Conservation (phyloP, 1,140 invertebrate genomes). For the Scaptomyza pallida region DNA sequence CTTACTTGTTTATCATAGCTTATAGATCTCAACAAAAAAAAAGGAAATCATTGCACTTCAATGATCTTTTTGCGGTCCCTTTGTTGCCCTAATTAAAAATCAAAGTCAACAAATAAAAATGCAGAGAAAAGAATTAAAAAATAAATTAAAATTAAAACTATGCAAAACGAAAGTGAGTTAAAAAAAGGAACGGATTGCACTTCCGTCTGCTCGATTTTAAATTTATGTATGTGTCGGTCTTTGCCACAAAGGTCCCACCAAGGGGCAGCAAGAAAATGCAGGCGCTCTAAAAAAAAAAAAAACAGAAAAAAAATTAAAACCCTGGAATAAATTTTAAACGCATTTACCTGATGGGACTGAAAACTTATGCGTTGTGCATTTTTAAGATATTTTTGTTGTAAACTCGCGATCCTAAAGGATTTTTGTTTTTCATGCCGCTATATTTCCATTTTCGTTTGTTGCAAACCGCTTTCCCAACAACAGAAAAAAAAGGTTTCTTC, state of each 20-base stretch:
- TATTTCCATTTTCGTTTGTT: conserved; percentile 55
- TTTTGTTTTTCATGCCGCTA: neutral
- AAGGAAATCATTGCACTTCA: conserved; percentile 48
- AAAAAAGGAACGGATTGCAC: conserved; percentile 63
- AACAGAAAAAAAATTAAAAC: no score
- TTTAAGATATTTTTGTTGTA: conserved; percentile 23
- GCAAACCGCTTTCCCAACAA: conserved; percentile 16
- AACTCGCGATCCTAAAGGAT: conserved; percentile 23
- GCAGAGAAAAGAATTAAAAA: neutral
- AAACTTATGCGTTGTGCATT: conserved; percentile 50
- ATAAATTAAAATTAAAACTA: conserved; percentile 21
- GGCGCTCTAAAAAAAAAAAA: conserved; percentile 6
- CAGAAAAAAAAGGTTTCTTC: neutral
- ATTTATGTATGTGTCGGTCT: conserved; percentile 54
- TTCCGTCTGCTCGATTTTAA: conserved; percentile 47
- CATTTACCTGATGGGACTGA: conserved; percentile 5
- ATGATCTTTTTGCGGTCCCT: conserved; percentile 57
- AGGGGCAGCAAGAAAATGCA: conserved; percentile 17
- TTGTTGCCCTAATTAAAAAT: conserved; percentile 77
- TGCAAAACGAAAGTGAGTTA: conserved; percentile 21
- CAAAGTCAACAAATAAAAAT: conserved; percentile 27
- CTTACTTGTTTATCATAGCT: conserved; percentile 38
- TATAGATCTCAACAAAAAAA: conserved; percentile 36
- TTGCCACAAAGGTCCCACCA: conserved; percentile 42
- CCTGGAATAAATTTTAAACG: conserved; percentile 12